Evolutionary conservation across 2,888 invertebrate genomes (phyloP).

Genomic region (Thyatira batis): DNA sequence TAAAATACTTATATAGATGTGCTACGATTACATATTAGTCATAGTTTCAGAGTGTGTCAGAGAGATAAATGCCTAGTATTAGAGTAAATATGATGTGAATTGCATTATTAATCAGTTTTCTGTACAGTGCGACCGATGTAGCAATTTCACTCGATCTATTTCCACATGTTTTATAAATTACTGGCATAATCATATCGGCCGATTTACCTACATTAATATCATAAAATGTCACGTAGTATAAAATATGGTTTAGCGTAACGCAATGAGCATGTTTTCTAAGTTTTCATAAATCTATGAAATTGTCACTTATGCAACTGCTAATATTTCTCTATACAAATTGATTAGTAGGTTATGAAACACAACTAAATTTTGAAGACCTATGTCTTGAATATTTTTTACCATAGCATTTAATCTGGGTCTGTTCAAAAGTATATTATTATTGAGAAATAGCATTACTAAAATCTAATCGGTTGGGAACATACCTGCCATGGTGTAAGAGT

Average conservation of each 20-base stretch:
- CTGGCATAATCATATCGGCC: constrained; percentile 13
- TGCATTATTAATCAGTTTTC: not conserved
- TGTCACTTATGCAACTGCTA: constrained; percentile 9
- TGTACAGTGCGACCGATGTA: not conserved
- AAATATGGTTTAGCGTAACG: constrained; percentile 7
- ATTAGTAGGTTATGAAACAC: not conserved
- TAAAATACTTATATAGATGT: not conserved
- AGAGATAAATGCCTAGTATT: not conserved
- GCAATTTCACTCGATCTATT: not conserved
- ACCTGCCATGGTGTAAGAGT: constrained; percentile 9
- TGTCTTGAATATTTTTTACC: not conserved
- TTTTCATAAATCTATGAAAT: not conserved
- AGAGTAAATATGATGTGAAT: not conserved
- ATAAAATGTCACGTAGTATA: constrained; percentile 19
- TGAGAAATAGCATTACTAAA: not conserved
- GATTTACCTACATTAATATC: constrained; percentile 14
- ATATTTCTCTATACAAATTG: constrained; percentile 9
- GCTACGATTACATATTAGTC: not conserved
- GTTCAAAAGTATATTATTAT: no score
- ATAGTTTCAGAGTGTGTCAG: not conserved
- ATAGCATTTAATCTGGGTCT: no score
- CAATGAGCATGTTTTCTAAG: constrained; percentile 9
- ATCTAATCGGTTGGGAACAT: not conserved
- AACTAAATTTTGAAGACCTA: no score
- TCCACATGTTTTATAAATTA: not conserved